Evolutionary conservation across 2,888 invertebrate species (phyloP), one percentile per base, ranked within the genome.

Genomic region (Stenodema calcarata): DNA sequence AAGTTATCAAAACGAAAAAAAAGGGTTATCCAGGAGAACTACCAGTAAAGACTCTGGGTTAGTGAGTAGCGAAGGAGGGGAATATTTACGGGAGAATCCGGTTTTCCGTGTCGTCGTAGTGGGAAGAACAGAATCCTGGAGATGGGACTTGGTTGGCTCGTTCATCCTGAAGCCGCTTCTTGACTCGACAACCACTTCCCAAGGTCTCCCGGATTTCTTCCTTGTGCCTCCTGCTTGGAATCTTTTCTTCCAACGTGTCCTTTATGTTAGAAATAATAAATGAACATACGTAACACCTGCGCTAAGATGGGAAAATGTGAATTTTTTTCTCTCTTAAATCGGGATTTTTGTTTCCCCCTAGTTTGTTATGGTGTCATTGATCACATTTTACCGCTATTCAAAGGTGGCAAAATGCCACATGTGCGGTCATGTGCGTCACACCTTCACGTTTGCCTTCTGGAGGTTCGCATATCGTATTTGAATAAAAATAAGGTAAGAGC

Each of bases 31-130:
- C 62, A 18, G 23, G 62, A 23, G 62, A 62, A 62, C 62, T 23
- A 62, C 62, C 62, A 23, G 62, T 62, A 62, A 62, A 73, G 73
- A 73, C 73, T 73, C 35, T 73, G 73, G 73, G 73, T 73, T 73
- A 73, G 73, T 73, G 73, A 41, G 30, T 35, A 73, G 35, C 7
- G 7, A 35, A 7, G 73, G 6, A 35, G 73, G 41, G 73, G 73
- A 28, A 73, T 73, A 30, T 73, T 35, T 73, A 35, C 73, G 35
- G 14, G 62, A 35, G 73, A 73, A 73, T 73, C 73, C 73, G 73
- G 73, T 73, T 73, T 35, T 73, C 35, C 41, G 73, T 73, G 73
- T 73, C 41, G 35, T 35, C 23, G 62, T 62, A 62, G 62, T 62
- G 62, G 62, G 62, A 62, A 62, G 23, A 62, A 27, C 50, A 50